Evolutionary conservation across 1,140 invertebrate genomes (phyloP), one percentile per base, ranked within the genome.

Genomic region (Dendroctonus ponderosae): DNA sequence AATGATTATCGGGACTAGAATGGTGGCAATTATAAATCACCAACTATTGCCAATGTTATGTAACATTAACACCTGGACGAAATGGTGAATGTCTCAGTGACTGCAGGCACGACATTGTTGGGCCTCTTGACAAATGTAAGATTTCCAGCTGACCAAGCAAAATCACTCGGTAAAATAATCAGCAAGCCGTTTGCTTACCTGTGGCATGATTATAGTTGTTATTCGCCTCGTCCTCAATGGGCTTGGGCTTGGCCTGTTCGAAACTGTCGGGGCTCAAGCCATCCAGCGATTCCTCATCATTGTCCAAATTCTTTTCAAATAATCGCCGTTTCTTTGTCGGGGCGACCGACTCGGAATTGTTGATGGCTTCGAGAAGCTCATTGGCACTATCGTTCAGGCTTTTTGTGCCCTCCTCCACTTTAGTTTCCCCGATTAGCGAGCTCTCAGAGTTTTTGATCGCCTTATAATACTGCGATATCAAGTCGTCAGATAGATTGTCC

Each of bases 291-390:
- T 43, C 50, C 39, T 48, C 58, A 46, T 48, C 46, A 64, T 43
- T 43, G 2, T 54, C 51, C 4, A 3, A 7, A 39, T 37, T 41
- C 48, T 43, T 15, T 49, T 0, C 39, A 3, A 44, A 4, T 11
- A 38, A 3, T 26, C 37, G 5, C 12, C 9, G 49, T 41, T 52
- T 66, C 40, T 51, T 51, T 42, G 54, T 43, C 14, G 64, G 64
- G 6, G 64, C 64, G n/a, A 59, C 38, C 5, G 64, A 52, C 26
- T 66, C 64, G 5, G 64, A 66, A 44, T 66, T 66, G 9, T 59
- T 58, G n/a, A 66, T 66, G n/a, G 64, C 66, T 43, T 67, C 66
- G 14, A 62, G 26, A 6, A 67, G 66, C 38, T 67, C 66, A 49
- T 56, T 67, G 7, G 60, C 66, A 56, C 66, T 67, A 2, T 67